phyloP scores from a whole-genome alignment of 2,113 vertebrate species.

The Zosterops pallidus region DNA sequence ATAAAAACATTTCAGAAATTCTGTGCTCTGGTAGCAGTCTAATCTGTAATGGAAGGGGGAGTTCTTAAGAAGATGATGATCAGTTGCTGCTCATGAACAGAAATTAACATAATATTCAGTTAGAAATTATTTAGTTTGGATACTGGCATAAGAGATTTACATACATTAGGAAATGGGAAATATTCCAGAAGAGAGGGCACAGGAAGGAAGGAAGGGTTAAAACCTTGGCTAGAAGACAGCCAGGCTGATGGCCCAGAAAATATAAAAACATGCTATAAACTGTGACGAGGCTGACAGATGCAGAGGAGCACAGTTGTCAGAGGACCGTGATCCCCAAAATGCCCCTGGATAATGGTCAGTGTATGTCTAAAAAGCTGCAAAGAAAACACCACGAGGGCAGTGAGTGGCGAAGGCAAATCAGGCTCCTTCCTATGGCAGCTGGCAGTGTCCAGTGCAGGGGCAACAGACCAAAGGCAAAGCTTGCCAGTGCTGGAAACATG shows the following conservation, averaged over 20 bases:
- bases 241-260: background rate
- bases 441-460: background rate
- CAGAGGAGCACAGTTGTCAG: background rate
- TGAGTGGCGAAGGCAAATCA: background rate
- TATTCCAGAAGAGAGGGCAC: background rate
- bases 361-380: background rate
- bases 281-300: background rate
- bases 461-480: background rate
- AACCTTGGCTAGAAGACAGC: background rate
- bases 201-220: background rate
- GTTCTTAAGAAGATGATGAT: background rate
- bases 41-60: background rate
- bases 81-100: background rate
- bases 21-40: background rate
- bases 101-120: background rate
- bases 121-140: background rate
- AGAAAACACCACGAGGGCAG: background rate
- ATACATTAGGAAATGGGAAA: background rate
- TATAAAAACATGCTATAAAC: background rate
- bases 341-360: background rate
- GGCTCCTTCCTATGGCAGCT: background rate
- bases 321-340: background rate
- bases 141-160: background rate
- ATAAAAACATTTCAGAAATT: background rate
- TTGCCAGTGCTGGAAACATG: background rate